Evolutionary conservation across 1,140 invertebrate species (phyloP), one percentile per base, ranked within the genome.

Genomic region (Radopholus similis): DNA sequence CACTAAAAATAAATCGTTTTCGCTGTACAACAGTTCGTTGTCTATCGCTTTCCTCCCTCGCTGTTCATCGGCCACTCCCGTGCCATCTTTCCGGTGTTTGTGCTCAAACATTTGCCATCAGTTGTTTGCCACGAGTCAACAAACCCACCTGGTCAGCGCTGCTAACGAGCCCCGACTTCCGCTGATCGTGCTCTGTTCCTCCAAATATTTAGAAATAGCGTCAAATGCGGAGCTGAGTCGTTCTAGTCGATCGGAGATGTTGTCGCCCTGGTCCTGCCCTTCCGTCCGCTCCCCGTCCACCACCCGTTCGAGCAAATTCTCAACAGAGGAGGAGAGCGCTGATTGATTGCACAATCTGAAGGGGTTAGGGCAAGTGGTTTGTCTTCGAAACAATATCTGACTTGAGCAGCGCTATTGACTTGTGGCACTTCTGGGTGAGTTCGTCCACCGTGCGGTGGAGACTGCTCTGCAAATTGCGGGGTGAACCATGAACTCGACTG

Each of bases 151-250:
- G n/a, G 37, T 15, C 23, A 47, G n/a, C 32, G 58, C 28, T 11
- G 58, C 47, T 62, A 51, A 51, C 15, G 47, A 51, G 47, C 9
- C 47, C 4, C 38, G 32, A 18, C 38, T 34, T 26, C 60, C 51
- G 34, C n/a, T 34, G 23, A 42, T 63, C 23, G 54, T 37, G 34
- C 51, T 56, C 56, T 71, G 70, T 37, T 73, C 70, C 37, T 73
- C 71, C 18, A 73, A 63, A 37, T 73, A 73, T 44, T 74, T 74
- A 60, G 70, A 66, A 15, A 74, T 71, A n/a, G 73, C 73, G 21
- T 68, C 73, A 64, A 74, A 74, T n/a, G 73, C 73, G 4, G 58
- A 56, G 37, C 26, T 65, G 4, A 74, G 63, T 1, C 64, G 51
- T 49, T 76, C 56, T 4, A 74, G 32, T 21, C 74, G 68, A 42